Conservation (phyloP, 2,797 vertebrate genomes). For the Peromyscus nudipes region DNA sequence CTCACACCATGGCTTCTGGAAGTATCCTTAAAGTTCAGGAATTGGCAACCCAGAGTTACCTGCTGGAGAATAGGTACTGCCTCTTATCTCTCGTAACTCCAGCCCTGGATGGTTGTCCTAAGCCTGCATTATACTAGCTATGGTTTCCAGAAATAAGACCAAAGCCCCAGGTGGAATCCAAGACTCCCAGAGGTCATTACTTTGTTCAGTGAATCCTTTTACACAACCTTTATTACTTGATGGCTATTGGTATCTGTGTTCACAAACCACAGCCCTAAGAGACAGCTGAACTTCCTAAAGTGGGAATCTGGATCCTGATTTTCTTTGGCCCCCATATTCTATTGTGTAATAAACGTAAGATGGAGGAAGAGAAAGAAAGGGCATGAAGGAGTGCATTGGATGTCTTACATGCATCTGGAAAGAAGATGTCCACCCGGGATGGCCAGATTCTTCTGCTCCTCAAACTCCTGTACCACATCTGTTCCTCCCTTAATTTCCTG, state of each 20-base stretch:
- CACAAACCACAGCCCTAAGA: not conserved
- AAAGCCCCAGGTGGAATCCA: not conserved
- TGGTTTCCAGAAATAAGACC: not conserved
- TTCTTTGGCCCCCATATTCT: not conserved
- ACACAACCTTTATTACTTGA: rapidly evolving
- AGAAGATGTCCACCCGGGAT: not conserved
- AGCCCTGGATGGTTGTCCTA: no score
- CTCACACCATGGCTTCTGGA: not conserved
- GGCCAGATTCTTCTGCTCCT: rapidly evolving
- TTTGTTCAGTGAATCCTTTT: not conserved
- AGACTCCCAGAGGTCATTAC: not conserved
- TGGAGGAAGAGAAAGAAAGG: not conserved
- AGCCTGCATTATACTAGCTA: rapidly evolving
- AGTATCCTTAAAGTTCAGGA: not conserved
- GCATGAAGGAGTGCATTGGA: not conserved
- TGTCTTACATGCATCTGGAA: not conserved
- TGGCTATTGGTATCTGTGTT: not conserved
- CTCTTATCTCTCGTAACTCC: not conserved
- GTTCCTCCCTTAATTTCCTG: rapidly evolving
- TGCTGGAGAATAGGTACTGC: not conserved
- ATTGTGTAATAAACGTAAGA: not conserved
- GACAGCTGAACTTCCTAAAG: not conserved
- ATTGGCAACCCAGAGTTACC: not conserved
- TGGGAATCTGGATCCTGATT: not conserved
- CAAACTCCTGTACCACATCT: no score